A percentile compares a stretch with the other conserved stretches of the same genome.
Evolutionary conservation across 64 coral and sea anemone genomes (phyloP).

Genomic region (Actinia equina): DNA sequence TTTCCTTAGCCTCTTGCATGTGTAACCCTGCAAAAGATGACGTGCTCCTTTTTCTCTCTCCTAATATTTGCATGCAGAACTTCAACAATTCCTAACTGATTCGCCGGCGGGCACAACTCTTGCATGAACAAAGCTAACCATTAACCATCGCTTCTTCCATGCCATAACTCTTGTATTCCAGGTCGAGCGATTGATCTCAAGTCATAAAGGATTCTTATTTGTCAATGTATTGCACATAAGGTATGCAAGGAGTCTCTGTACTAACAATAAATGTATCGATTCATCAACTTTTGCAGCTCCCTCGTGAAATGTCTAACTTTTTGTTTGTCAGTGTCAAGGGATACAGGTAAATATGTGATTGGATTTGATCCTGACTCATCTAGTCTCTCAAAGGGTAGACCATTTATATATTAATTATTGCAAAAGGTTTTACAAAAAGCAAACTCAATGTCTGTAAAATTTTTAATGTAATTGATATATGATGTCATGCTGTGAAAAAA

Average conservation of each 20-base stretch:
- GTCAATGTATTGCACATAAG: conserved; percentile 21
- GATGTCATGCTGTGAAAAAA: too few relatives aligned
- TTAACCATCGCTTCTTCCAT: conserved; percentile 9
- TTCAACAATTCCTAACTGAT: background rate
- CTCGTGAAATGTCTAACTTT: conserved; percentile 16
- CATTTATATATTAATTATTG: too few relatives aligned
- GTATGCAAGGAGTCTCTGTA: background rate
- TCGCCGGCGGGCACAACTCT: background rate
- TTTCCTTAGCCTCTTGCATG: too few relatives aligned
- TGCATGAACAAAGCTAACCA: conserved; percentile 1
- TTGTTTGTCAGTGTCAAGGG: conserved; percentile 17
- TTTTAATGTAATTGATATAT: too few relatives aligned
- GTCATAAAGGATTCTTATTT: conserved; percentile 29
- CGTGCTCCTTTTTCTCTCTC: background rate
- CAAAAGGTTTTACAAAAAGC: too few relatives aligned
- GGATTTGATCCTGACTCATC: background rate
- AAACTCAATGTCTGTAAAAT: too few relatives aligned
- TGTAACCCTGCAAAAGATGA: background rate
- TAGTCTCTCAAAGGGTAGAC: background rate
- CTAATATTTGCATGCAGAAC: background rate
- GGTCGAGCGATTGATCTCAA: conserved; percentile 28
- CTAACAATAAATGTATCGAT: conserved; percentile 1
- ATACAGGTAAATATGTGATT: conserved; percentile 12
- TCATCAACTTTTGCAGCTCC: conserved; percentile 15
- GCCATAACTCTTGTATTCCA: conserved; percentile 21